Percentiles rank a stretch among this genome's conserved stretches.
These are phyloP conservation scores for Peromyscus polionotus DNA, from an alignment of 2,113 vertebrate species.

Conservation along the genomic window DNA sequence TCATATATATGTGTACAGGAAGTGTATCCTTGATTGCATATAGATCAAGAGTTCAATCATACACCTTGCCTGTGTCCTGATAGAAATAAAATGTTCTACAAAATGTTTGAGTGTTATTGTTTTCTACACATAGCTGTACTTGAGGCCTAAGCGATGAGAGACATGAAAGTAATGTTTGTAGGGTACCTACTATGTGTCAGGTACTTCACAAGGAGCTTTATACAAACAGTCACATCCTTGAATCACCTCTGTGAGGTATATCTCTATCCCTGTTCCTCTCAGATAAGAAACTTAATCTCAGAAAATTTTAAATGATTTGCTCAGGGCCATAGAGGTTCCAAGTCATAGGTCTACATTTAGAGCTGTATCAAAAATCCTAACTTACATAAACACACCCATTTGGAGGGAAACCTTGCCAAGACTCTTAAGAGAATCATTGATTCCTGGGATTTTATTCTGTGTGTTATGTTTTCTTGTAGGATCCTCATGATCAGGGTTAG, in stretches of 20 bases:
- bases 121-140: not conserved
- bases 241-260: not conserved
- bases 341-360: not conserved
- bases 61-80: conserved; percentile 22
- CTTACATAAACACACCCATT: not conserved
- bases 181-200: not conserved
- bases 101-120: not conserved
- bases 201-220: not conserved
- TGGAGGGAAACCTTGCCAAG: not conserved
- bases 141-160: not conserved
- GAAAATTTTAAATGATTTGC: not conserved
- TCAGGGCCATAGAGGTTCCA: not conserved
- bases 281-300: not conserved
- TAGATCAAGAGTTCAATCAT: conserved; percentile 32
- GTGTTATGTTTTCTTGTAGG: not conserved
- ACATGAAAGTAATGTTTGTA: not conserved
- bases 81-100: conserved; percentile 19
- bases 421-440: not conserved
- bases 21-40: conserved; percentile 54
- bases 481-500: not conserved
- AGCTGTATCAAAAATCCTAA: not conserved
- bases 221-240: not conserved
- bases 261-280: not conserved
- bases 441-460: not conserved
- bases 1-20: conserved; percentile 47